phyloP scores from a whole-genome alignment of 2,797 vertebrate genomes.

The Eremophila alpestris region DNA sequence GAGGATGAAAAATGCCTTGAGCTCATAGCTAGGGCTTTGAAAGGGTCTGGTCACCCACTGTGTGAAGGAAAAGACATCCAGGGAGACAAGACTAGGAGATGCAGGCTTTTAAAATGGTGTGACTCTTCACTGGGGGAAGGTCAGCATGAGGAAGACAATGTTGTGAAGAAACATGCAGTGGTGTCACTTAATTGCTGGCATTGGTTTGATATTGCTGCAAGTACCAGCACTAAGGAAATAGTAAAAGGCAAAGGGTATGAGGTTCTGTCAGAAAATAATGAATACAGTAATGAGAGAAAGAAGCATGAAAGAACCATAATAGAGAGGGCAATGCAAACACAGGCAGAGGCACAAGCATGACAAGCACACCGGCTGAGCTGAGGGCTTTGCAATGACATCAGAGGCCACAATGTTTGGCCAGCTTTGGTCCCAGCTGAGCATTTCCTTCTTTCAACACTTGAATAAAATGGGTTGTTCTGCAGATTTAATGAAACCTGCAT shows the following conservation, averaged over 20 bases:
- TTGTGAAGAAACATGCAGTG: neutral
- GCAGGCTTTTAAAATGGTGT: neutral
- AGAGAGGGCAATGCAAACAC: slow-evolving; percentile 5
- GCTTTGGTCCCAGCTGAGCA: neutral
- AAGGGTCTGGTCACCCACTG: slow-evolving; percentile 22
- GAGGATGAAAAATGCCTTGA: slow-evolving; percentile 54
- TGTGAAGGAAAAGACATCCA: neutral
- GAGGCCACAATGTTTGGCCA: neutral
- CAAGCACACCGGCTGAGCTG: neutral
- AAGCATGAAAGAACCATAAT: slow-evolving; percentile 23
- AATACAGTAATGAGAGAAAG: slow-evolving; percentile 30
- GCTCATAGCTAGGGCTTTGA: slow-evolving; percentile 5
- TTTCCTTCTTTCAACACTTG: neutral
- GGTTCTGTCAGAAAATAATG: slow-evolving; percentile 53
- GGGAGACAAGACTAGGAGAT: neutral
- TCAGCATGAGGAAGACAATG: neutral
- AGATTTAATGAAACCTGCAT: neutral
- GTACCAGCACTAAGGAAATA: slow-evolving; percentile 2
- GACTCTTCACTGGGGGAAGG: neutral
- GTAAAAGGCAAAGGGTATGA: slow-evolving; percentile 33
- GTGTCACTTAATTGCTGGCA: slow-evolving; percentile 40
- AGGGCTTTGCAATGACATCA: neutral
- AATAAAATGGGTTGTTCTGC: neutral
- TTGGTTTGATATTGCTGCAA: slow-evolving; percentile 30
- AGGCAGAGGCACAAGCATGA: neutral